Percentiles rank a stretch among this genome's conserved stretches.
These are phyloP conservation scores for Stratiomys singularior DNA, from an alignment of 2,888 invertebrate species.

Conservation along the genomic window DNA sequence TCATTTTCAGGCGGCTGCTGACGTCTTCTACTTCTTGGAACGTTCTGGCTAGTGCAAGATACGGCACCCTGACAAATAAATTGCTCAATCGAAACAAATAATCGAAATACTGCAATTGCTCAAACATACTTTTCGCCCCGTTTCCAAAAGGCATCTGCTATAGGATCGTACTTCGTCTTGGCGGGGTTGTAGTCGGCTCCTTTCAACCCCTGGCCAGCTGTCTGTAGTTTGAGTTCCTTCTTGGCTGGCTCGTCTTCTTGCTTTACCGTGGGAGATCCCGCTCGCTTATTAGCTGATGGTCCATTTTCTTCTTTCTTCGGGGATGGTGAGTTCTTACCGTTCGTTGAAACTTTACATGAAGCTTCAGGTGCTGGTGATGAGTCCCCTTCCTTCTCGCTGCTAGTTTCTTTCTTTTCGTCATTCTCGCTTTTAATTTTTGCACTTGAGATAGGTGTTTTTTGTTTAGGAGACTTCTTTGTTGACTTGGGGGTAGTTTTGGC, in stretches of 20 bases:
- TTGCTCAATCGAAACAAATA: constrained; percentile 54
- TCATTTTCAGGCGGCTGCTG: constrained; percentile 86
- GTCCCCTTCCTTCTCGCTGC: background rate
- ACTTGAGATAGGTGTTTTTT: background rate
- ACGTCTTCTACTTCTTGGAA: constrained; percentile 89
- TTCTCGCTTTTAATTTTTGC: background rate
- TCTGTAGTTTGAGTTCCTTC: constrained; percentile 55
- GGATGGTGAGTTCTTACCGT: constrained; percentile 22
- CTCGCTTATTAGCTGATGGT: background rate
- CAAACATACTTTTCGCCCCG: constrained; percentile 71
- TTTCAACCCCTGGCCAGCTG: constrained; percentile 55
- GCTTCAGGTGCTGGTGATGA: background rate
- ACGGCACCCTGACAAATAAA: constrained; percentile 79
- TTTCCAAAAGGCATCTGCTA: constrained; percentile 85
- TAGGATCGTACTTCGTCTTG: constrained; percentile 80
- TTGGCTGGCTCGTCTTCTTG: constrained; percentile 33
- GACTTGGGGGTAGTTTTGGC: background rate
- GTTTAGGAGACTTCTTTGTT: background rate
- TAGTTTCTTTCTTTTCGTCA: background rate
- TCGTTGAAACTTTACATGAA: background rate
- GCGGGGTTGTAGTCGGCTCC: constrained; percentile 75
- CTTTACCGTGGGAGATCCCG: background rate
- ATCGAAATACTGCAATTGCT: constrained; percentile 44
- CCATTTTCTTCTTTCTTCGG: background rate
- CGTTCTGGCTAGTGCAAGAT: constrained; percentile 89